Percentiles rank a stretch among this genome's conserved stretches.
phyloP scores from a whole-genome alignment of 2,888 invertebrate species.

The Tolmerus cingulatus region DNA sequence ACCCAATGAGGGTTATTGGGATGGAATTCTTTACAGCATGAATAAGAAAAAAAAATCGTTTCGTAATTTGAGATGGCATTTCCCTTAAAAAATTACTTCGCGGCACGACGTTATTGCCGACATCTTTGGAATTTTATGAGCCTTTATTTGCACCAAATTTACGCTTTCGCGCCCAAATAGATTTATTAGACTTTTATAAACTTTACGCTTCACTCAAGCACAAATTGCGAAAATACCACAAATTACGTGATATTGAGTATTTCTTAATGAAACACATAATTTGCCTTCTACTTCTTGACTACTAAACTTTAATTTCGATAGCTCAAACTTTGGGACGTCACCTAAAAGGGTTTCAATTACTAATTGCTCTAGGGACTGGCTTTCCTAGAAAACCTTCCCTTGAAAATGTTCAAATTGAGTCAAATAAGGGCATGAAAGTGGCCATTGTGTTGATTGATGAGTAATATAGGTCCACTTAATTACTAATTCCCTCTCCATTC shows the following conservation, averaged over 20 bases:
- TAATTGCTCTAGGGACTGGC: not conserved
- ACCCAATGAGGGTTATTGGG: not conserved
- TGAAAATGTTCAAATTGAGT: not conserved
- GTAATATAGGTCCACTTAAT: constrained; percentile 13
- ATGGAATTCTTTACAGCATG: not conserved
- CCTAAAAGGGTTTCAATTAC: not conserved
- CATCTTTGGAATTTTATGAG: not conserved
- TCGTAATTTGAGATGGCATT: not conserved
- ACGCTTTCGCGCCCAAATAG: not conserved
- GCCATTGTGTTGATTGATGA: constrained; percentile 19
- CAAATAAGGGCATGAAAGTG: not conserved
- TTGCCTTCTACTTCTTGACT: not conserved
- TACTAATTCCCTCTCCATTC: not conserved
- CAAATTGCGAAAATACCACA: not conserved
- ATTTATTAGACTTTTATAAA: not conserved
- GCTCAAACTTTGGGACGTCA: not conserved
- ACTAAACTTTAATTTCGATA: not conserved
- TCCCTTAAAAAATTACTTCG: not conserved
- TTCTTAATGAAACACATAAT: not conserved
- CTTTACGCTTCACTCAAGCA: not conserved
- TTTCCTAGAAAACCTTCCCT: not conserved
- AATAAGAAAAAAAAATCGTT: not conserved
- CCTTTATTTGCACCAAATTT: not conserved
- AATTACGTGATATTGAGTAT: not conserved
- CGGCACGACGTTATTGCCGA: not conserved